Base-by-base conservation (phyloP, 2,113 vertebrate genomes). In the Theristicus caerulescens region DNA sequence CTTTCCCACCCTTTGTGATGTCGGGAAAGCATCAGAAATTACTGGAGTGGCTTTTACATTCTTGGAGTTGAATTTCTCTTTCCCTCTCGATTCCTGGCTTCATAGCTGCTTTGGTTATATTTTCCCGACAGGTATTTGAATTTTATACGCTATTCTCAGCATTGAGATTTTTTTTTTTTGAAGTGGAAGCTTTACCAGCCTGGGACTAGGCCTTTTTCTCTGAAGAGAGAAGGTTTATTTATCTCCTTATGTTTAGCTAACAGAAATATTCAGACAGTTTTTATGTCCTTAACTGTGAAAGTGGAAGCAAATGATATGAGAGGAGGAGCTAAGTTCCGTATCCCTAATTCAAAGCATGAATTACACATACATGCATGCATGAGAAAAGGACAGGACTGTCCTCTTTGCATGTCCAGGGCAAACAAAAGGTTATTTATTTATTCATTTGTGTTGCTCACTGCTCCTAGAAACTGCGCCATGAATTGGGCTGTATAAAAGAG, bases 81-180 rank as follows among this genome's bases (percentile, higher is more conserved):
- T 59, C 42, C 17, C 14, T 42, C 55, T 49, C 1, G 0, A 0
- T n/a, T 52, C 40, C 57, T 36, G 49, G 18, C 1, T 49, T 83
- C 4, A 3, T 22, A 11, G 61, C 31, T 54, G 20, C 59, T 19
- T 59, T 6, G 55, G 51, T 7, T 58, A 2, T 61, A 27, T 76
- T 59, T 67, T 76, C 84, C 36, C 32, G 61, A 18, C 22, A 13
- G 40, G 36, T 40, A 8, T 42, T 61, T 81, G 71, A 13, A 22
- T 79, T 82, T 29, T 6, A 2, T 8, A 9, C 11, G 51, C 6
- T 79, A 1, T 5, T 44, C 40, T 55, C 19, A 20, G 61, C 66
- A 6, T 19, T 9, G n/a, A 61, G 22, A 3, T 54, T 2, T 49
- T 17, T 21, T 55, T 32, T 19, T 21, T 55, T 32, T 26, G 4